Base-by-base conservation (phyloP, 2,797 vertebrate species). In the Lerista edwardsae region DNA sequence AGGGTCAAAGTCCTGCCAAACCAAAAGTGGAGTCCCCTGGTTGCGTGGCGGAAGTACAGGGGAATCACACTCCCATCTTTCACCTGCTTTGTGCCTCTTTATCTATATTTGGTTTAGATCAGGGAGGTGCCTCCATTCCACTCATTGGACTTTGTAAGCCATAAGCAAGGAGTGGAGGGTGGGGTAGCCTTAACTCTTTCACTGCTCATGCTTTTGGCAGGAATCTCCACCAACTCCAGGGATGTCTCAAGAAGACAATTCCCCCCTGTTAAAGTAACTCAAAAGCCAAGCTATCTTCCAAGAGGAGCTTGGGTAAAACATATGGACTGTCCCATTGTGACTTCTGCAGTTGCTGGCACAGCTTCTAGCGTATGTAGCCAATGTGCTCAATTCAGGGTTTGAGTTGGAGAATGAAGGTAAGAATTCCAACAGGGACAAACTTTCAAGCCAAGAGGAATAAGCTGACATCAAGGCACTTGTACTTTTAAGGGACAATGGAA, bases 381-480 rank as follows among this genome's bases (percentile, higher is more conserved):
- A 4, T n/a, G 23, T 76, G 51, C 44, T 71, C 57, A 41, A 2
- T 72, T 65, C 65, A 47, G 59, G 67, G 23, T 80, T 64, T 76
- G 59, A 59, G 55, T 47, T 79, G 59, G 41, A 71, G 34, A 51
- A 80, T 11, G 31, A 34, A 61, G 41, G n/a, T 15, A 57, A 44
- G 31, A 51, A 59, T 69, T 79, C 55, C 69, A 73, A 71, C 17
- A 64, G 65, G 74, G 74, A n/a, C 73, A 81, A 71, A 86, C 41
- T 64, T 67, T 82, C 41, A 36, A 29, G 44, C 61, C 23, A 62
- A 68, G 31, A 72, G 73, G 84, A 59, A 44, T 47, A 77, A 76
- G 34, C 47, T 61, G 57, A 47, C 67, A 65, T 73, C 64, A 41
- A 73, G n/a, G 23, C 67, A 65, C 34, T 71, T 76, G 31, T 47